Evolutionary conservation across 2,888 invertebrate species (phyloP).

Genomic region (Lochmaea crataegi): DNA sequence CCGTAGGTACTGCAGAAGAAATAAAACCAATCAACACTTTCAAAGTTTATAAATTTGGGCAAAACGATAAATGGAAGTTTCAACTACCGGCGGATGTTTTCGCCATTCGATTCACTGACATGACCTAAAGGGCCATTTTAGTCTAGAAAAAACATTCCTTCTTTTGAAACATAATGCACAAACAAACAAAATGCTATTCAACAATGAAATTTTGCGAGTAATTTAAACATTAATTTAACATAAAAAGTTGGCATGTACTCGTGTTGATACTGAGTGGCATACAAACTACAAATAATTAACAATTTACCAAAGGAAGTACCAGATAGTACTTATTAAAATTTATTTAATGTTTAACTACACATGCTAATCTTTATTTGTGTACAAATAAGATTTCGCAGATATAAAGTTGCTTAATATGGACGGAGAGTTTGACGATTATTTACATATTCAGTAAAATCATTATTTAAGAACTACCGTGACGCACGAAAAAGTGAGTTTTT

Average conservation of each 20-base stretch:
- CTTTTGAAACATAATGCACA: conserved; percentile 11
- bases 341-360: conserved; percentile 14
- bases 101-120: neutral
- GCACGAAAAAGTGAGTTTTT: neutral
- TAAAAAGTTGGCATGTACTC: conserved; percentile 28
- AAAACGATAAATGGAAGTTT: neutral
- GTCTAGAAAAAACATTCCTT: neutral
- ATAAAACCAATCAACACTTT: too few species aligned
- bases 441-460: conserved; percentile 9
- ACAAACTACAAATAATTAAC: conserved; percentile 25
- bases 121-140: neutral
- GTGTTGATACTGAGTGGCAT: conserved; percentile 17
- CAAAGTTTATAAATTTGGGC: neutral
- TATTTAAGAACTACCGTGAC: neutral
- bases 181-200: conserved; percentile 19
- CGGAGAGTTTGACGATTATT: neutral
- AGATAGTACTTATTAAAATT: conserved; percentile 14
- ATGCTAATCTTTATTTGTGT: conserved; percentile 12
- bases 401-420: conserved; percentile 16
- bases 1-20: too few species aligned
- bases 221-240: conserved; percentile 27
- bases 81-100: conserved; percentile 5
- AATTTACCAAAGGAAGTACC: conserved; percentile 11
- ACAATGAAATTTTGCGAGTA: conserved; percentile 22
- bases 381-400: conserved; percentile 17